Conservation (phyloP, 2,113 vertebrate species). For the Nesospiza acunhae region DNA sequence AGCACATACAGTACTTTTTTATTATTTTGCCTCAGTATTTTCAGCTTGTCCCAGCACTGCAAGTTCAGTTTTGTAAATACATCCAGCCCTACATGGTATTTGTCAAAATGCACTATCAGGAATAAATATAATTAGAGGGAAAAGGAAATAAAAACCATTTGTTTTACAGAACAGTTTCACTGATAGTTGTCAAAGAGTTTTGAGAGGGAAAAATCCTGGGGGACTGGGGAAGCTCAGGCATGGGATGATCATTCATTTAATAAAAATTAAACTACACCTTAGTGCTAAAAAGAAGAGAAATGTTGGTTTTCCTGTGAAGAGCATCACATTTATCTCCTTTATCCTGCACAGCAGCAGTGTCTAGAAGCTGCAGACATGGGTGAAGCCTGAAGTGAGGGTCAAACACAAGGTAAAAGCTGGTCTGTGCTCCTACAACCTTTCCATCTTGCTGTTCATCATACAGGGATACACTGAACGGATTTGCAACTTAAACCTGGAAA, state of each 20-base stretch:
- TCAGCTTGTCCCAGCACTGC: neutral
- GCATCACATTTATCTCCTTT: neutral
- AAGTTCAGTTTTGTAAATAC: neutral
- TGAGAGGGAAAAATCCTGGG: neutral
- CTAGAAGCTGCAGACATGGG: neutral
- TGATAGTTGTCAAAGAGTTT: neutral
- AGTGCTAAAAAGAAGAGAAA: neutral
- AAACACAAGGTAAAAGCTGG: neutral
- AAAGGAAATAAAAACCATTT: neutral
- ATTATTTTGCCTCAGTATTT: neutral
- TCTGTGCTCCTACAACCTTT: neutral
- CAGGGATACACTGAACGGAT: neutral
- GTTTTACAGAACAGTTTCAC: neutral
- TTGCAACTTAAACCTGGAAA: conserved; percentile 10
- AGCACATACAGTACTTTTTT: neutral
- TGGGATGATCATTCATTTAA: neutral
- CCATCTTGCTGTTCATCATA: neutral
- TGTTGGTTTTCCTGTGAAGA: neutral
- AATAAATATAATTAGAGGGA: neutral
- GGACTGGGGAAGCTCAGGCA: neutral
- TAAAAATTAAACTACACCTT: neutral
- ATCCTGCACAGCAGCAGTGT: neutral
- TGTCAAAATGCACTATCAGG: neutral
- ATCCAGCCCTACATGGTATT: neutral
- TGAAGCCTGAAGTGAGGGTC: neutral